These are phyloP conservation scores for Pelecanoides urinatrix DNA, from an alignment of 2,113 vertebrate genomes.

Conservation along the genomic window DNA sequence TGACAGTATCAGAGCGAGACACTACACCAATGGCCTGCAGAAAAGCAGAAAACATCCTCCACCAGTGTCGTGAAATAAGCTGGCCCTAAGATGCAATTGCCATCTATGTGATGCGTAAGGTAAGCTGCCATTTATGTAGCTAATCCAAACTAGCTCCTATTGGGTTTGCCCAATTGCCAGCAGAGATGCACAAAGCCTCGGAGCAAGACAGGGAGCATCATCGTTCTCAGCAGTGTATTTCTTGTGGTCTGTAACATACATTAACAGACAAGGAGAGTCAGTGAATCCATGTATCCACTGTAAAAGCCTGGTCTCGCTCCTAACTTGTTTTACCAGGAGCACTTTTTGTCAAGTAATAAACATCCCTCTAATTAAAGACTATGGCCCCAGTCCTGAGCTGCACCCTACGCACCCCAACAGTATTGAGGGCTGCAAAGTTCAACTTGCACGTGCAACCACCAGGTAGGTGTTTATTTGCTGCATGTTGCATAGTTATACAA, in stretches of 20 bases:
- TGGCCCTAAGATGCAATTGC: fast-evolving
- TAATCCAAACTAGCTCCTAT: background rate
- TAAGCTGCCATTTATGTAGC: background rate
- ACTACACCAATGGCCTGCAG: background rate
- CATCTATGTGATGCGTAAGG: background rate
- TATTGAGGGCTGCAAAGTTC: background rate
- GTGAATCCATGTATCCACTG: background rate
- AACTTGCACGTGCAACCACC: background rate
- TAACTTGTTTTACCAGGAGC: background rate
- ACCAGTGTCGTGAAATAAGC: background rate
- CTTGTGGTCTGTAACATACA: background rate
- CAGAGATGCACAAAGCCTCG: background rate
- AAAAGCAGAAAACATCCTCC: background rate
- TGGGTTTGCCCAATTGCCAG: background rate
- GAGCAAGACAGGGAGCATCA: background rate
- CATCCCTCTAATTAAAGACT: background rate
- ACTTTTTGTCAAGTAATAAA: background rate
- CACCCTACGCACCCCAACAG: background rate
- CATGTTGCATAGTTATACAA: background rate
- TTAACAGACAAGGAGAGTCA: background rate
- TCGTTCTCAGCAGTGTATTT: background rate
- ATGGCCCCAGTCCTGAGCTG: background rate
- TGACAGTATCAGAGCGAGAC: background rate
- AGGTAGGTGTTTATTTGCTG: background rate
- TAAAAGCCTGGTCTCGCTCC: background rate